phyloP scores from a whole-genome alignment of 2,888 invertebrate genomes.

The Sminthurinus aureus region DNA sequence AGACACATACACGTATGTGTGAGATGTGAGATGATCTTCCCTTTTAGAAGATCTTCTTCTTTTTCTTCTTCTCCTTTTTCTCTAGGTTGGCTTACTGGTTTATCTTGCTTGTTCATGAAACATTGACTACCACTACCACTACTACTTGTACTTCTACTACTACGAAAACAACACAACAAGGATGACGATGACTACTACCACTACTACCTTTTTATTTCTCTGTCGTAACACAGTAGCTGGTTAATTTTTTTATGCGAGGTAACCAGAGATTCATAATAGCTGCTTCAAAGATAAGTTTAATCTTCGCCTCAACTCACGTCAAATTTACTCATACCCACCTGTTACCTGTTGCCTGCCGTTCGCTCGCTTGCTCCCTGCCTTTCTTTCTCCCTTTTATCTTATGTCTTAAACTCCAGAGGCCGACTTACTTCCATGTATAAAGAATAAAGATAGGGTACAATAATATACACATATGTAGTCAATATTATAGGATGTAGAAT shows the following conservation, averaged over 20 bases:
- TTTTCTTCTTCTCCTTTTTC: neutral
- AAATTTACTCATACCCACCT: slow-evolving; percentile 59
- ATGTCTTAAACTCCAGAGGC: slow-evolving; percentile 2
- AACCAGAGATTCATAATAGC: slow-evolving; percentile 60
- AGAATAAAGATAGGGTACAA: neutral
- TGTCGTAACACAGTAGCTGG: slow-evolving; percentile 59
- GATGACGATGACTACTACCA: slow-evolving; percentile 11
- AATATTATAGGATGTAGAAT: too few relatives aligned
- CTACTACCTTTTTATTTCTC: slow-evolving; percentile 33
- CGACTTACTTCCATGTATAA: neutral
- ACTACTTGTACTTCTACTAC: neutral
- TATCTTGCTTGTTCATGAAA: neutral
- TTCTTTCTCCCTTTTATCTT: slow-evolving; percentile 24
- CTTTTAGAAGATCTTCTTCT: neutral
- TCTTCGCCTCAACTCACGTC: slow-evolving; percentile 59
- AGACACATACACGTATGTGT: neutral
- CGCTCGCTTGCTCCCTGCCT: slow-evolving; percentile 31
- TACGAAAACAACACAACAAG: too few relatives aligned
- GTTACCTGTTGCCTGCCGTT: slow-evolving; percentile 59
- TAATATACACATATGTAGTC: neutral
- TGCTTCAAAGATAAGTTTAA: slow-evolving; percentile 59
- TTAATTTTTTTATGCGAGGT: slow-evolving; percentile 56
- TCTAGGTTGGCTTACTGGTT: slow-evolving; percentile 4
- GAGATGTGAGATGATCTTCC: neutral
- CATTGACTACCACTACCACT: slow-evolving; percentile 4